Percentiles rank a stretch among this genome's conserved stretches.
These are phyloP conservation scores for Drosophila nigrodunni DNA, from an alignment of 1,140 invertebrate species.

Conservation along the genomic window DNA sequence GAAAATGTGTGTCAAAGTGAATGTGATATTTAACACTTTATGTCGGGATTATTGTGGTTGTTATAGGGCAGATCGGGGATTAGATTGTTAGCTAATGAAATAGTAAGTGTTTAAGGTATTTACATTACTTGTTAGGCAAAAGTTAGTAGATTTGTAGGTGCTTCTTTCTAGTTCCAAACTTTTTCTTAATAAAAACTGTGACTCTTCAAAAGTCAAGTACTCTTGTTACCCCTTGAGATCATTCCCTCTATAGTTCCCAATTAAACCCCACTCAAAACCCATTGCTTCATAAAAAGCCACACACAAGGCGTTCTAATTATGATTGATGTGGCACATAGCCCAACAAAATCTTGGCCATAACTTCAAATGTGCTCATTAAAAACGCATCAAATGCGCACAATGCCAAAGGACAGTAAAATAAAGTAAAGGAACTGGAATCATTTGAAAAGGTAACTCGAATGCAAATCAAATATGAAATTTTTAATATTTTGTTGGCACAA, in stretches of 20 bases:
- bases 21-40: constrained; percentile 39
- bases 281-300: constrained; percentile 34
- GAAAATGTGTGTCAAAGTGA: constrained; percentile 31
- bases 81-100: background rate
- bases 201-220: too few relatives aligned
- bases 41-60: background rate
- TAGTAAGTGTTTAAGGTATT: background rate
- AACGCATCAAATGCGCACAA: constrained; percentile 70
- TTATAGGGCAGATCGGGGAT: background rate
- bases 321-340: constrained; percentile 67
- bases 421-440: background rate
- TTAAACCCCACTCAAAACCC: constrained; percentile 22
- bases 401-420: constrained; percentile 18
- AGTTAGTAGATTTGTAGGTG: too few relatives aligned
- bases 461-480: constrained; percentile 84
- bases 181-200: too few relatives aligned
- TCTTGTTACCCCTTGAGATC: background rate
- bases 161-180: too few relatives aligned
- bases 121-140: too few relatives aligned
- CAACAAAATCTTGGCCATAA: constrained; percentile 32
- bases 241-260: background rate
- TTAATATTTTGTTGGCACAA: constrained; percentile 83
- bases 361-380: constrained; percentile 68
- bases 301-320: constrained; percentile 75
- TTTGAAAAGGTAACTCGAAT: constrained; percentile 37